Base-by-base conservation (phyloP, 2,113 vertebrate species). In the Cygnus atratus region DNA sequence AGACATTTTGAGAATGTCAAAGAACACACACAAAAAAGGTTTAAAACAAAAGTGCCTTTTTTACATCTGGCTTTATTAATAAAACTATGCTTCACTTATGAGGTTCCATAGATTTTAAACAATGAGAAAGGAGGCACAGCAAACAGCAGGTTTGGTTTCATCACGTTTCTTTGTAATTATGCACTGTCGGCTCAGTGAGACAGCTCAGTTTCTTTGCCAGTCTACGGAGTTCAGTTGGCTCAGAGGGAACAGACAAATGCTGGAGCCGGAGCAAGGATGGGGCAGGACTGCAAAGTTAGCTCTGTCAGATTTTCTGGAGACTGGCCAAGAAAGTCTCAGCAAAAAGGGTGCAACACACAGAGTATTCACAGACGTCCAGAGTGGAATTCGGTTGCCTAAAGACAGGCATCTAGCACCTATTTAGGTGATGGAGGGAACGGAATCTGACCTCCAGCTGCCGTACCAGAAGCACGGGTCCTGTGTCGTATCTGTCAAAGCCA, bases 211-310 rank as follows among this genome's bases (percentile, higher is more conserved):
- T 55, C 76, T 87, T 39, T 88, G 80, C 74, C 70, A 84, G 88
- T 61, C 86, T 65, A 75, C 35, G 13, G 52, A 88, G 70, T 57
- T 89, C 76, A 82, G 14, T 5, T 93, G 72, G 88, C 72, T 88
- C 86, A 46, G 33, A 85, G 52, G 22, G 22, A 96, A 91, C 22
- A 94, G 76, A 62, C 50, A 95, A 94, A 92, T 5, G 43, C 68
- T 77, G 2, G 10, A 86, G 76, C 68, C 77, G 55, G 31, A 75
- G 67, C 43, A 90, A 87, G 59, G 85, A 88, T 31, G 29, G 46
- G 46, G 46, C 46, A 92, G 73, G 57, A 78, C 68, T 87, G 80
- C 70, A 90, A 81, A 81, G 58, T 65, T 55, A 78, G 70, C 84
- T 75, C 33, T 78, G 22, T 29, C 65, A 84, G 43, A 33, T 75